Evolutionary conservation across 1,140 invertebrate species (phyloP).

Genomic region (Phymastichus coffea): DNA sequence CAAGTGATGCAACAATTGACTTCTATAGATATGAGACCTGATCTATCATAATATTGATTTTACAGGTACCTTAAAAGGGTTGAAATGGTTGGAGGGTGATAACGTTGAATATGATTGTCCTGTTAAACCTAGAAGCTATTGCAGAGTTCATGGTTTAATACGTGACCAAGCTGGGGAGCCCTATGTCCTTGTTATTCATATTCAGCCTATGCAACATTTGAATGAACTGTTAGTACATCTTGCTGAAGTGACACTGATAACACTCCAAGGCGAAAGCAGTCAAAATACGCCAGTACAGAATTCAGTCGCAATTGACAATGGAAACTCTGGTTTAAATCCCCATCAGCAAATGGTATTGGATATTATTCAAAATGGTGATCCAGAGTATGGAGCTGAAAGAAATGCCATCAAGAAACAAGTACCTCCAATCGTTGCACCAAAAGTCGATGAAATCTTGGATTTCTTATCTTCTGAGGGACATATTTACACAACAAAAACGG

Average conservation of each 20-base stretch:
- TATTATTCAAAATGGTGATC: conserved; percentile 41
- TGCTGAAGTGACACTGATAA: conserved; percentile 38
- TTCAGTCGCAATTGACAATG: background rate
- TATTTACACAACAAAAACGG: conserved; percentile 53
- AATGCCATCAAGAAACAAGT: conserved; percentile 36
- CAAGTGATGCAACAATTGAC: background rate
- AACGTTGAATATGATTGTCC: conserved; percentile 22
- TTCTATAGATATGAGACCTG: background rate
- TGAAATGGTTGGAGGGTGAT: conserved; percentile 49
- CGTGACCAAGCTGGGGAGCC: conserved; percentile 37
- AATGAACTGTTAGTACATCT: conserved; percentile 43
- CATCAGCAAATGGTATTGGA: conserved; percentile 44
- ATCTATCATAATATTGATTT: background rate
- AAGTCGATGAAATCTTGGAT: conserved; percentile 48
- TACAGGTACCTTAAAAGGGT: conserved; percentile 40
- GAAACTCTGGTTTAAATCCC: conserved; percentile 28
- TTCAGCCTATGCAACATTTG: conserved; percentile 37
- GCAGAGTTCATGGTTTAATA: conserved; percentile 38
- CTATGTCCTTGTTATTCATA: conserved; percentile 40
- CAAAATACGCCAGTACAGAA: conserved; percentile 5
- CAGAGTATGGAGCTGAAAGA: conserved; percentile 46
- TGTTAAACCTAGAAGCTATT: conserved; percentile 37
- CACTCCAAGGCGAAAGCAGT: conserved; percentile 31
- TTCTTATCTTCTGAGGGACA: conserved; percentile 53
- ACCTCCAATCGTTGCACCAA: conserved; percentile 29